Percentiles rank a stretch among this genome's conserved stretches.
phyloP scores from a whole-genome alignment of 2,888 invertebrate genomes.

The Trypoxylon attenuatum region DNA sequence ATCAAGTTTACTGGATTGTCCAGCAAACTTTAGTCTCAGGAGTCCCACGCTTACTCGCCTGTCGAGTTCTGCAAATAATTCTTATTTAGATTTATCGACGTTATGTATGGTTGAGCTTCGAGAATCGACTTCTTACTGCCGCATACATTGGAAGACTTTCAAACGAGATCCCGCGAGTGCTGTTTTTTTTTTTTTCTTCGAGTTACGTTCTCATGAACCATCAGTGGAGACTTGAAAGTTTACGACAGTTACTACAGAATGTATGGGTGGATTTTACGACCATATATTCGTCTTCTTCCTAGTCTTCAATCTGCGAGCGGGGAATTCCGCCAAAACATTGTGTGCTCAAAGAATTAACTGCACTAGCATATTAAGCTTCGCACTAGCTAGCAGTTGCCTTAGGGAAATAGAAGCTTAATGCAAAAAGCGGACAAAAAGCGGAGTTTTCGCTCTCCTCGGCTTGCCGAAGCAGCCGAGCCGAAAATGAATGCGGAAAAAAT shows the following conservation, averaged over 20 bases:
- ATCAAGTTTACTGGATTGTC: constrained; percentile 51
- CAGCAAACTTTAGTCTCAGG: constrained; percentile 50
- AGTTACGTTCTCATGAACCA: too few species aligned
- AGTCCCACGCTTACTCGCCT: constrained; percentile 40
- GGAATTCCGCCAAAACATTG: background rate
- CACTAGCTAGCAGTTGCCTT: too few species aligned
- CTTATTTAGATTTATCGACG: constrained; percentile 67
- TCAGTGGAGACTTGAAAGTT: too few species aligned
- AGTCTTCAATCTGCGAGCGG: too few species aligned
- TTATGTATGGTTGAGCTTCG: constrained; percentile 44
- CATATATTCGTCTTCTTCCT: too few species aligned
- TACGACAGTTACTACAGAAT: too few species aligned
- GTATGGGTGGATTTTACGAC: too few species aligned
- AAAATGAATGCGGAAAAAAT: constrained; percentile 32
- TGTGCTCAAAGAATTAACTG: too few species aligned
- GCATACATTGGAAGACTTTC: constrained; percentile 28
- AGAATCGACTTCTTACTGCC: constrained; percentile 42
- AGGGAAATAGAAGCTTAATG: too few species aligned
- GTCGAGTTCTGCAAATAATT: constrained; percentile 65
- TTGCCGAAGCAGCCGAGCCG: constrained; percentile 22
- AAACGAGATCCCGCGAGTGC: constrained; percentile 12
- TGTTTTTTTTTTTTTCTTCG: too few species aligned
- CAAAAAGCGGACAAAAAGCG: too few species aligned
- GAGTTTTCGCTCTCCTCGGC: constrained; percentile 10
- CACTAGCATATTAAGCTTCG: too few species aligned